phyloP scores from a whole-genome alignment of 2,113 vertebrate species.

The Daphoenositta chrysoptera region DNA sequence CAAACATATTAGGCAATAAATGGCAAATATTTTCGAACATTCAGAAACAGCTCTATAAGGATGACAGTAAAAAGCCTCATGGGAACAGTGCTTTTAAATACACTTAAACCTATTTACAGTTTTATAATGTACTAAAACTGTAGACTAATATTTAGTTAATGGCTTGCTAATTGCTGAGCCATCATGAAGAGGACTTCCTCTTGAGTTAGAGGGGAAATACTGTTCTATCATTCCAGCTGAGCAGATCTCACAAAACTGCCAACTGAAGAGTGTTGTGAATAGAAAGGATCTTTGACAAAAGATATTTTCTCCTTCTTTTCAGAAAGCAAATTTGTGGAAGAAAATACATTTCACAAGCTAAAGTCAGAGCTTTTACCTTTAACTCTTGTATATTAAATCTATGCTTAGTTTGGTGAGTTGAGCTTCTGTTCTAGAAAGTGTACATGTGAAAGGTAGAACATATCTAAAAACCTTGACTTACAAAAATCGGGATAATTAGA shows the following conservation, averaged over 20 bases:
- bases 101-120: background rate
- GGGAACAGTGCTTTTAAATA: background rate
- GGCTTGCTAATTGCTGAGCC: background rate
- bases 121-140: slow-evolving; percentile 1
- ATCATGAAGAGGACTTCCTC: background rate
- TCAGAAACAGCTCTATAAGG: background rate
- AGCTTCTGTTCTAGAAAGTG: background rate
- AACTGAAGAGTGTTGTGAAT: background rate
- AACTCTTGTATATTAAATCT: background rate
- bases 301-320: background rate
- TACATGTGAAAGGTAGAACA: background rate
- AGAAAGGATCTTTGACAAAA: background rate
- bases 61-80: background rate
- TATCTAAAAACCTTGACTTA: background rate
- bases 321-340: background rate
- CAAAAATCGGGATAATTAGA: background rate
- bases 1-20: background rate
- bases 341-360: background rate
- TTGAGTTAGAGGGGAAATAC: background rate
- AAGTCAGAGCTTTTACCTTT: background rate
- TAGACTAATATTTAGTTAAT: background rate
- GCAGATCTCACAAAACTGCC: background rate
- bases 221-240: background rate
- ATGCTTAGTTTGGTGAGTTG: background rate
- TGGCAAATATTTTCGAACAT: background rate